These are phyloP conservation scores for Hippolais icterina DNA, from an alignment of 2,113 vertebrate genomes.

Conservation along the genomic window DNA sequence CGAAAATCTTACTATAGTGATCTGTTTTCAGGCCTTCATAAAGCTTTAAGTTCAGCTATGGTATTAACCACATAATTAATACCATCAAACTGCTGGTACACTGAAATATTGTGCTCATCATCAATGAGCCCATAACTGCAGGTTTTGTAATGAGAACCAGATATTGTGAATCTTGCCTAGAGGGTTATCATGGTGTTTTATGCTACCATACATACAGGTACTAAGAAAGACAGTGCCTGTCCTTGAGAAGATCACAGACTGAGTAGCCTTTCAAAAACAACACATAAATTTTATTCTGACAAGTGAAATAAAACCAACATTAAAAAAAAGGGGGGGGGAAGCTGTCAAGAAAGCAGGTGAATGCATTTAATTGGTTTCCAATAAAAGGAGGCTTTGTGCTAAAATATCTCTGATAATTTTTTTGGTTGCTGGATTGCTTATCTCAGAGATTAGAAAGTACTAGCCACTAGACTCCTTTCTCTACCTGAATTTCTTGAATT, in stretches of 20 bases:
- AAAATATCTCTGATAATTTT: neutral
- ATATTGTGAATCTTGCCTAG: neutral
- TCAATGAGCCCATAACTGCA: neutral
- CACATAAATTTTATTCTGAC: neutral
- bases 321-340: no score
- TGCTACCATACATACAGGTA: rapidly evolving
- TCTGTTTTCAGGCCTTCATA: neutral
- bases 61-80: neutral
- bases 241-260: neutral
- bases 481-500: neutral
- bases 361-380: neutral
- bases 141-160: neutral
- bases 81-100: neutral
- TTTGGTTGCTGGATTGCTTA: neutral
- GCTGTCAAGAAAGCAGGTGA: neutral
- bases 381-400: neutral
- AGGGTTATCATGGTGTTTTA: neutral
- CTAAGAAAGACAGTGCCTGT: neutral
- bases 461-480: neutral
- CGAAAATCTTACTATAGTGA: neutral
- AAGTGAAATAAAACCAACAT: neutral
- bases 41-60: neutral
- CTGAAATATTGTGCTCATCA: neutral
- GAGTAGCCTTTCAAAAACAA: neutral
- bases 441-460: neutral